Base-by-base conservation (phyloP, 2,113 vertebrate species). In the Gallinago paraguaiae region DNA sequence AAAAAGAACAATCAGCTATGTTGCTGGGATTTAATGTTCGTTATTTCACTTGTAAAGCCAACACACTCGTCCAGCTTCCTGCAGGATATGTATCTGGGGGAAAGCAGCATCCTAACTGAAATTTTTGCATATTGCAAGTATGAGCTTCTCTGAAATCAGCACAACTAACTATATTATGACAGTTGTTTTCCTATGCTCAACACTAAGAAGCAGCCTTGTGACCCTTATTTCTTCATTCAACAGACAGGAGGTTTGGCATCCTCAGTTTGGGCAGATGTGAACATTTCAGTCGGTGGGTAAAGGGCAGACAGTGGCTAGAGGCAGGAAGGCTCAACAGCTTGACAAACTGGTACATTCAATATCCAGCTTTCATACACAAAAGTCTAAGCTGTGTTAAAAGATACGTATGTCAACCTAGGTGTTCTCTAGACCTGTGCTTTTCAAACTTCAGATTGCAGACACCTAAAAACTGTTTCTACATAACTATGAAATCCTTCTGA, bases 281-380 rank as follows among this genome's bases (percentile, higher is more conserved):
- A 33, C 1, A 2, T n/a, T 76, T 43, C 77, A 37, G 27, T 23
- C 37, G 56, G 41, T 50, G 24, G 17, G 35, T 57, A 50, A 51
- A 65, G 56, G 41, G 53, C 69, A 53, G 39, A 37, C 9, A 50
- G 45, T 2, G 6, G 8, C 22, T 7, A 69, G 10, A 43, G 56
- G 22, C 56, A 63, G 63, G 61, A 48, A 56, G n/a, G 22, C 39
- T 61, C 59, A 79, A 51, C 57, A 65, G 45, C 45, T 72, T 2
- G 0, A 53, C 33, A 46, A 72, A 68, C 54, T 6, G 6, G 18
- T 61, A 28, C 1, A 0, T 37, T 69, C 2, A 0, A 28, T 63
- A 69, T 50, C 83, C 56, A 63, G 61, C n/a, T 86, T 75, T 50
- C 22, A 33, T 6, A 43, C 23, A 57, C 10, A 50, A 56, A 75